A percentile compares a stretch with the other conserved stretches of the same genome.
These are phyloP conservation scores for Criorhina ranunculi DNA, from an alignment of 2,888 invertebrate species.

Conservation along the genomic window DNA sequence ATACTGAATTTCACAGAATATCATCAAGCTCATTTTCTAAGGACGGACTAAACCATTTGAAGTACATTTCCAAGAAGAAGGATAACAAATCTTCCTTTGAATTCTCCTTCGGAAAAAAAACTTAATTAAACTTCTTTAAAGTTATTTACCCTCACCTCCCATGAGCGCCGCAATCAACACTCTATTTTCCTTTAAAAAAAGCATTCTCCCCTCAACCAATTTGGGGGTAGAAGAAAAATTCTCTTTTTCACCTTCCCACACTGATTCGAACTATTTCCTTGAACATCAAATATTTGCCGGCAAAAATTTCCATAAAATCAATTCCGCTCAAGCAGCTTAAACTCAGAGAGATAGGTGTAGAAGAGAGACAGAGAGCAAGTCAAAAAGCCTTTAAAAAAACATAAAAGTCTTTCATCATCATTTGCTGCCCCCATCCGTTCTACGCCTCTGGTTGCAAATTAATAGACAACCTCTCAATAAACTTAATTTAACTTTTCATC, in stretches of 20 bases:
- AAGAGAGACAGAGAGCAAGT: background rate
- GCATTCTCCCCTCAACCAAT: background rate
- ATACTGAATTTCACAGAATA: too few relatives aligned
- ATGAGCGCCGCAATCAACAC: conserved; percentile 13
- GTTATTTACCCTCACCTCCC: background rate
- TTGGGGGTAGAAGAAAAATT: background rate
- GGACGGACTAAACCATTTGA: background rate
- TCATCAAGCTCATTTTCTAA: background rate
- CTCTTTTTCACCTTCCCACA: background rate
- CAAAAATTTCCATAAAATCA: conserved; percentile 67
- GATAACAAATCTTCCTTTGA: background rate
- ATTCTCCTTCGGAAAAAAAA: background rate
- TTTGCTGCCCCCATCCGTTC: conserved; percentile 6
- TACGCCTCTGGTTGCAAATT: conserved; percentile 47
- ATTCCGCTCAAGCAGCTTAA: conserved; percentile 55
- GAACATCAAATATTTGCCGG: conserved; percentile 39
- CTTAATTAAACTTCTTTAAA: conserved; percentile 31
- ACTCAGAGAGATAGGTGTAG: background rate
- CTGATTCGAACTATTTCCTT: conserved; percentile 19
- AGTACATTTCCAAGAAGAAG: background rate
- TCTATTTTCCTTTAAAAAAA: background rate
- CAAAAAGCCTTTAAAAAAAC: background rate
- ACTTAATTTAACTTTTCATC: conserved; percentile 72
- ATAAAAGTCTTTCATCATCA: conserved; percentile 63
- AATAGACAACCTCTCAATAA: conserved; percentile 72